phyloP scores from a whole-genome alignment of 2,797 vertebrate genomes.

The Enteromius treurensis region DNA sequence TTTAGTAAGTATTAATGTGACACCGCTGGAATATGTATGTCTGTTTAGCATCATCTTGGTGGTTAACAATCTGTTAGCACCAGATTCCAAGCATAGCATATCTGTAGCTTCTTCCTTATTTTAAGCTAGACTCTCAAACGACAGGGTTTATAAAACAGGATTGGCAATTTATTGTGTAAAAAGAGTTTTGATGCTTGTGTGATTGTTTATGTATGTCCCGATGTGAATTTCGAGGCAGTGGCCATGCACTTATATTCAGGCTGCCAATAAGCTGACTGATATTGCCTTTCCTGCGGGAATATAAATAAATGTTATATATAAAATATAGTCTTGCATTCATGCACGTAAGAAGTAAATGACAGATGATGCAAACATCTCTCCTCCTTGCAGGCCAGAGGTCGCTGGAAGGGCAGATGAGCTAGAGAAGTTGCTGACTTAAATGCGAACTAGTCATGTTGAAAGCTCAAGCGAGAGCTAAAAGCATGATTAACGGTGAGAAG shows the following conservation, averaged over 20 bases:
- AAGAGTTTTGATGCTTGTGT: conserved; percentile 61
- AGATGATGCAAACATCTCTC: not conserved
- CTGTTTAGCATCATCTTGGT: conserved; percentile 9
- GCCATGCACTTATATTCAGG: conserved; percentile 64
- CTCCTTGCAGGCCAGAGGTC: not conserved
- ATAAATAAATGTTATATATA: conserved; percentile 51
- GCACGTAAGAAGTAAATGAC: not conserved
- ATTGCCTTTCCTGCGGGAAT: conserved; percentile 56
- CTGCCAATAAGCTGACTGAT: conserved; percentile 23
- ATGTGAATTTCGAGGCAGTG: conserved; percentile 50
- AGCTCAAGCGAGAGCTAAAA: not conserved
- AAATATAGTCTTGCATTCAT: not conserved
- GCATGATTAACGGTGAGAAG: conserved; percentile 43
- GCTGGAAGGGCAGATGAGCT: conserved; percentile 40
- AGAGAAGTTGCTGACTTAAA: conserved; percentile 55
- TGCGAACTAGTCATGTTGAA: not conserved
- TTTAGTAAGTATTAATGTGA: conserved; percentile 1
- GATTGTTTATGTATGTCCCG: conserved; percentile 34
- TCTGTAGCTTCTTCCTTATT: conserved; percentile 3
- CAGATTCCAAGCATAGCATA: conserved; percentile 22
- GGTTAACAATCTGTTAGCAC: conserved; percentile 29
- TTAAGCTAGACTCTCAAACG: not conserved
- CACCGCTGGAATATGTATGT: conserved; percentile 10
- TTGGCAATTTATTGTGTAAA: not conserved
- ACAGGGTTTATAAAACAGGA: conserved; percentile 15